These are phyloP conservation scores for Procambarus clarkii DNA, from an alignment of 1,140 invertebrate genomes.

Conservation along the genomic window DNA sequence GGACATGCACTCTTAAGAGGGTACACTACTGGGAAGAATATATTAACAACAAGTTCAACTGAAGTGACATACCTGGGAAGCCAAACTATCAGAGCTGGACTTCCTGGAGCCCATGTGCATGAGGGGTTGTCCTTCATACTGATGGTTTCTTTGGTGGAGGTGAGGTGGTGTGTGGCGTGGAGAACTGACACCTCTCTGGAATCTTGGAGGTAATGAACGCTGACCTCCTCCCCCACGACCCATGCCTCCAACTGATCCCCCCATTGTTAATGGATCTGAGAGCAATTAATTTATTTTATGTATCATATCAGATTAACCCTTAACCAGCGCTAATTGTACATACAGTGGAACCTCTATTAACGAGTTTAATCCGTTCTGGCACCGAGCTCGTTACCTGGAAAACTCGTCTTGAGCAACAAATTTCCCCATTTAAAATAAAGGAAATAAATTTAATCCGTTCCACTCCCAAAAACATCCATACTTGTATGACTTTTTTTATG, in stretches of 20 bases:
- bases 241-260: not conserved
- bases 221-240: slow-evolving; percentile 25
- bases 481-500: no score
- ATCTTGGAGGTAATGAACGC: slow-evolving; percentile 40
- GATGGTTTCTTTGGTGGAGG: slow-evolving; percentile 20
- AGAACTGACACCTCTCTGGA: slow-evolving; percentile 32
- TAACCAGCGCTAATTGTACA: no score
- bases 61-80: slow-evolving; percentile 34
- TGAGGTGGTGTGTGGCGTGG: slow-evolving; percentile 21
- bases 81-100: slow-evolving; percentile 39
- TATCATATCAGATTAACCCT: no score
- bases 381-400: no score
- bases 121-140: slow-evolving; percentile 57
- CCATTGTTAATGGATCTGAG: slow-evolving; percentile 12
- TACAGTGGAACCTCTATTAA: no score
- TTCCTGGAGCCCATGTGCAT: slow-evolving; percentile 56
- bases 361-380: no score
- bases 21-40: not conserved
- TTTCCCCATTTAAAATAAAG: no score
- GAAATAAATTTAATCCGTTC: no score
- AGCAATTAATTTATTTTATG: no score
- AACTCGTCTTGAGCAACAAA: no score
- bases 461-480: no score
- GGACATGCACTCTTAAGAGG: no score
- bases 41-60: not conserved